These are phyloP conservation scores for Taeniopygia guttata DNA, from an alignment of 2,797 vertebrate genomes.

Conservation along the genomic window DNA sequence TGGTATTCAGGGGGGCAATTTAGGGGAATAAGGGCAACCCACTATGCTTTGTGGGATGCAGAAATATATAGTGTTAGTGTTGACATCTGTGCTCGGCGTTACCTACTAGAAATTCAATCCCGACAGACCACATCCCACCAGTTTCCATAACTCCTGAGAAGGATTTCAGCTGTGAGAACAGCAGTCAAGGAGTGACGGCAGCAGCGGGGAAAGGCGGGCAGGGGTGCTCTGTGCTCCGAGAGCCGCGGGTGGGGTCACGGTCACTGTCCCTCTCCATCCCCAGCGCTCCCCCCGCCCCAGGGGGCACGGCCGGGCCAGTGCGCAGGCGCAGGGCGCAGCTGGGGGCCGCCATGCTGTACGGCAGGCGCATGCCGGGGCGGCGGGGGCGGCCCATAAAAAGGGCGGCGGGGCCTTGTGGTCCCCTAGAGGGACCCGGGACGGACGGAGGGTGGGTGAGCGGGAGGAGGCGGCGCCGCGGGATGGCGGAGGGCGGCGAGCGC, in stretches of 20 bases:
- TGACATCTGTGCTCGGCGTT: background rate
- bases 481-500: constrained; percentile 47
- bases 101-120: background rate
- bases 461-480: background rate
- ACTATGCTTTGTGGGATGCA: fast-evolving
- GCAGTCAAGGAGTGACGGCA: background rate
- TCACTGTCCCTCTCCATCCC: fast-evolving
- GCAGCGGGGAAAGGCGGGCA: fast-evolving
- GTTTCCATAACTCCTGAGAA: background rate
- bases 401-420: background rate
- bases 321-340: fast-evolving
- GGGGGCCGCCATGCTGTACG: constrained; percentile 18
- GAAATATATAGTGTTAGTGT: background rate
- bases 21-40: fast-evolving
- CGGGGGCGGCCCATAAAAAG: background rate
- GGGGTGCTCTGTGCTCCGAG: fast-evolving
- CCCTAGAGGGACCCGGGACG: background rate
- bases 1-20: fast-evolving
- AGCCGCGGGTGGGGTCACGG: background rate
- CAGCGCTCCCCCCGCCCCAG: background rate
- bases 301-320: background rate
- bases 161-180: fast-evolving
- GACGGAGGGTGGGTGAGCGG: background rate
- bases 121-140: fast-evolving
- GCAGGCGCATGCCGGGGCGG: background rate